Evolutionary conservation across 2,888 invertebrate species (phyloP).

Genomic region (Machimus rusticus): DNA sequence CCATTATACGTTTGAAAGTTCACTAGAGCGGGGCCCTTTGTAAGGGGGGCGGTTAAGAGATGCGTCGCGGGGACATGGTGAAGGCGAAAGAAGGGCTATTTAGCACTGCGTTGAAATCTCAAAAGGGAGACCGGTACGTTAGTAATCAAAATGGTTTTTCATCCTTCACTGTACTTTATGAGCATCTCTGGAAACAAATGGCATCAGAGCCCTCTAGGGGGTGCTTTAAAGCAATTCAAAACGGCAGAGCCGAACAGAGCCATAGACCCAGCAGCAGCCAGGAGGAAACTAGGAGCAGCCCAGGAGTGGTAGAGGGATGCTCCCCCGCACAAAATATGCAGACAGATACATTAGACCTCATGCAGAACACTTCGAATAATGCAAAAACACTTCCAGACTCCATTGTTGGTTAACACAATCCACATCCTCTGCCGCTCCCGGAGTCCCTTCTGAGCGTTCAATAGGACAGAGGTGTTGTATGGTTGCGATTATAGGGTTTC

Average conservation of each 20-base stretch:
- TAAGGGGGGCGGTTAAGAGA: neutral
- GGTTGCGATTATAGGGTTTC: constrained; percentile 3
- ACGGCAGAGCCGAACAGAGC: neutral
- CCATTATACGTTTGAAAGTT: neutral
- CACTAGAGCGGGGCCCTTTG: neutral
- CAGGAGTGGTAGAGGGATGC: neutral
- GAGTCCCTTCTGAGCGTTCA: neutral
- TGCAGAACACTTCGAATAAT: constrained; percentile 18
- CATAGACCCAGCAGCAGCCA: neutral
- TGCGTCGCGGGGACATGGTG: neutral
- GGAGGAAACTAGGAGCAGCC: neutral
- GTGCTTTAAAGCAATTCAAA: constrained; percentile 25
- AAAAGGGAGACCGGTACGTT: neutral
- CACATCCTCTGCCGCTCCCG: neutral
- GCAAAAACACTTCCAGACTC: constrained; percentile 35
- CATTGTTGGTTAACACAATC: constrained; percentile 30
- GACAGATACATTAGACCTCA: constrained; percentile 27
- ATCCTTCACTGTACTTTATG: constrained; percentile 16
- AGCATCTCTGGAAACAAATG: constrained; percentile 7
- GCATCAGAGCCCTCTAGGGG: neutral
- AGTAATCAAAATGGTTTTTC: constrained; percentile 16
- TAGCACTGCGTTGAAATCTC: neutral
- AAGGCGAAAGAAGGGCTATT: neutral
- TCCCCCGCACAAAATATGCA: constrained; percentile 15
- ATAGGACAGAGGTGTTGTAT: neutral